Conservation (phyloP, 2,113 vertebrate genomes). For the Fukomys damarensis region DNA sequence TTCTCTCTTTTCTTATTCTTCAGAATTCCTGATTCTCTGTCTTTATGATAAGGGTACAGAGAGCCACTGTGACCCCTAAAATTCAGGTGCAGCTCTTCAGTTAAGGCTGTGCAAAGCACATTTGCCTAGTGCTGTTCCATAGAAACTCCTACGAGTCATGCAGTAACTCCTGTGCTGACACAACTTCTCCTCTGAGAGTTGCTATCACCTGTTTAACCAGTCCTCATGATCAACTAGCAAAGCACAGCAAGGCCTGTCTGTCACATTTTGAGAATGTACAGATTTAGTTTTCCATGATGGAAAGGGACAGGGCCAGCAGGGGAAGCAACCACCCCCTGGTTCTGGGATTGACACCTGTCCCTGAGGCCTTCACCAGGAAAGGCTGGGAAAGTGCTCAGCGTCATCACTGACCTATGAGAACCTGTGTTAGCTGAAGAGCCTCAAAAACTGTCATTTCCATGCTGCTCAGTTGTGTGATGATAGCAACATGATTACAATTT, state of each 20-base stretch:
- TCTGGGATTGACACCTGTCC: background rate
- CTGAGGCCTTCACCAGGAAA: background rate
- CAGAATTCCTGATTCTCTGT: background rate
- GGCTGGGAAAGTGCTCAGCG: background rate
- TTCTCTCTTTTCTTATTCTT: background rate
- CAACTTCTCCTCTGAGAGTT: background rate
- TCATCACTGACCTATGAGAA: background rate
- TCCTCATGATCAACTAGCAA: background rate
- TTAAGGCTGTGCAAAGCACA: background rate
- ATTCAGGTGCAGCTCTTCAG: background rate
- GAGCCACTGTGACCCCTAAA: background rate
- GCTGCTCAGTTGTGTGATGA: background rate
- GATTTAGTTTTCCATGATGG: background rate
- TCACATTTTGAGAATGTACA: background rate
- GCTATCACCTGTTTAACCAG: background rate
- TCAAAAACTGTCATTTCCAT: background rate
- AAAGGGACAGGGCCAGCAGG: background rate
- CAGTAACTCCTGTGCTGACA: background rate
- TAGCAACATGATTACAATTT: constrained; percentile 46
- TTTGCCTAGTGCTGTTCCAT: background rate
- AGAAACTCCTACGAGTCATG: background rate
- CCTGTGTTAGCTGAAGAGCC: background rate
- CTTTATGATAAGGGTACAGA: background rate
- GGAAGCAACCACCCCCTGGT: background rate
- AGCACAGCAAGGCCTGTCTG: background rate